These are phyloP conservation scores for Serripes groenlandicus DNA, from an alignment of 2,888 invertebrate genomes.

Conservation along the genomic window DNA sequence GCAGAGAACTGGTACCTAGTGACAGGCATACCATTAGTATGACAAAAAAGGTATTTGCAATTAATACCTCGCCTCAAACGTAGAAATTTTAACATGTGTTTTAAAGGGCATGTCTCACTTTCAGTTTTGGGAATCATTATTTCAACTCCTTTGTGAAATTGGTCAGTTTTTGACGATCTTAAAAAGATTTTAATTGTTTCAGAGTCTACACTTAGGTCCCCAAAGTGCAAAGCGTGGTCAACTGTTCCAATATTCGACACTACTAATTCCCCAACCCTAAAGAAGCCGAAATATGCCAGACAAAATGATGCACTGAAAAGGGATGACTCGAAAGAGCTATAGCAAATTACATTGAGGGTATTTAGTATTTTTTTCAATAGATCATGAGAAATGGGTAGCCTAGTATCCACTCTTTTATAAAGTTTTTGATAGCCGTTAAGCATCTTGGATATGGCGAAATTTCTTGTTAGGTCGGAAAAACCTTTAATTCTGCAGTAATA, in stretches of 20 bases:
- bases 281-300: not conserved
- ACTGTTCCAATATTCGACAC: not conserved
- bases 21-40: no score
- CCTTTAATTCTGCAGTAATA: constrained; percentile 8
- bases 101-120: not conserved
- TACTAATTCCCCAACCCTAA: not conserved
- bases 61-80: no score
- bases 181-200: no score
- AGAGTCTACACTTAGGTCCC: no score
- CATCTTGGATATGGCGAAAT: not conserved
- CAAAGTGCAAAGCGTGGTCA: not conserved
- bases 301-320: not conserved
- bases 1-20: no score
- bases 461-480: not conserved
- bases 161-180: not conserved
- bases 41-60: no score
- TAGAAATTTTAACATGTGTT: not conserved
- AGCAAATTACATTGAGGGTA: not conserved
- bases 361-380: not conserved
- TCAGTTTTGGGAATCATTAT: not conserved
- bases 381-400: constrained; percentile 1
- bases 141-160: not conserved
- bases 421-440: not conserved
- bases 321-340: not conserved
- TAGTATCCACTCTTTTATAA: not conserved